Percentiles rank a stretch among this genome's conserved stretches.
These are phyloP conservation scores for Perca fluviatilis DNA, from an alignment of 2,113 vertebrate species.

Conservation along the genomic window DNA sequence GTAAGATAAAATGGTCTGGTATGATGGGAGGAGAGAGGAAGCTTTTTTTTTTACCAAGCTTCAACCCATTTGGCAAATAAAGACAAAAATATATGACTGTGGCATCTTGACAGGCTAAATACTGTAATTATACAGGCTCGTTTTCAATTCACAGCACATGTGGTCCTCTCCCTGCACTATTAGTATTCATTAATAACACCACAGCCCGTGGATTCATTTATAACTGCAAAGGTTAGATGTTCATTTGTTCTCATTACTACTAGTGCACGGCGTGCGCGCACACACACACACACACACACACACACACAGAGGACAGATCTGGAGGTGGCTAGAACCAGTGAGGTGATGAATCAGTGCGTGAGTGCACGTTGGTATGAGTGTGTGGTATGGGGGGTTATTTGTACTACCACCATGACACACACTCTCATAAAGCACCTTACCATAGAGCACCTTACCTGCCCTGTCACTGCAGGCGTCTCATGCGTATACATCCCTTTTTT, in stretches of 20 bases:
- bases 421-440: no score
- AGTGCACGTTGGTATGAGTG: neutral
- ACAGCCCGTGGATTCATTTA: conserved; percentile 63
- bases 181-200: conserved; percentile 75
- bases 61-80: conserved; percentile 52
- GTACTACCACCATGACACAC: neutral
- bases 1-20: conserved; percentile 32
- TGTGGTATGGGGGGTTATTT: conserved; percentile 10
- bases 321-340: conserved; percentile 25
- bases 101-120: conserved; percentile 51
- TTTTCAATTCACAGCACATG: conserved; percentile 66
- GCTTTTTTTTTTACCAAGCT: neutral
- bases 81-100: conserved; percentile 47
- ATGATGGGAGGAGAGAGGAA: conserved; percentile 6
- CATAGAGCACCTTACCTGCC: no score
- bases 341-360: conserved; percentile 34
- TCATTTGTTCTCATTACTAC: conserved; percentile 77
- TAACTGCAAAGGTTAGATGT: conserved; percentile 73
- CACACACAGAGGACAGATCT: conserved; percentile 3
- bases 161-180: conserved; percentile 59
- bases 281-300: conserved; percentile 14
- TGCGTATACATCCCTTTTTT: no score
- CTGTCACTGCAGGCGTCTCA: no score
- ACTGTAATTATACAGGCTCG: conserved; percentile 54
- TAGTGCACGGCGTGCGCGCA: conserved; percentile 6